Evolutionary conservation across 2,888 invertebrate species (phyloP), one percentile per base, ranked within the genome.

Genomic region (Drosophila meridiana): DNA sequence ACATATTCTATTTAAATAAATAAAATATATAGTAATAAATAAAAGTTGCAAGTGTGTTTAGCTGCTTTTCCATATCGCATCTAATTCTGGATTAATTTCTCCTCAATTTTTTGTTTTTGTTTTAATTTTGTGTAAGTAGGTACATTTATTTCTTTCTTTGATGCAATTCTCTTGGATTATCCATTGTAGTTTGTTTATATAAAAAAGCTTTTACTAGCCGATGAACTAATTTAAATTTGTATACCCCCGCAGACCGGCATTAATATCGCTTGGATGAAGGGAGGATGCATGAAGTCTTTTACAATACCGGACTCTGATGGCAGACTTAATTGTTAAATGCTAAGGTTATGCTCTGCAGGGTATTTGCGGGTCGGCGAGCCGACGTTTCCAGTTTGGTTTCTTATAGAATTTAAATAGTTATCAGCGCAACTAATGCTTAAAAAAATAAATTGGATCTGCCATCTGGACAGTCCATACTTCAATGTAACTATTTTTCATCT

Each of bases 11-110:
- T 83, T 82, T 80, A 81, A 90, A 89, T 87, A 86, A 89, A 87
- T 86, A 79, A 90, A 88, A 88, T 83, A 89, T 82, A 85, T 89
- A 76, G 74, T 90, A 91, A 89, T 91, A 91, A 91, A 91, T 91
- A 89, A 89, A 82, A 72, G 62, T 90, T 83, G 88, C 75, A 73
- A 81, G 72, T 82, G 53, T 79, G 47, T 79, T 86, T 86, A 82
- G 80, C 76, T 56, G 75, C 53, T n/a, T 11, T 60, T 76, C 43
- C 60, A 63, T 57, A 50, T 76, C 73, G 76, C 73, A 78, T 62
- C 60, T 69, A 83, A 74, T 57, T 71, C 63, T 72, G 45, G 48
- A 42, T 34, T 32, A 69, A 45, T 59, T 74, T 68, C 34, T 70
- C 42, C 59, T 36, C n/a, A 42, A 47, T 57, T 56, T 56, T 57